Percentiles rank a stretch among this genome's conserved stretches.
phyloP scores from a whole-genome alignment of 2,113 vertebrate species.

The Aythya baeri region DNA sequence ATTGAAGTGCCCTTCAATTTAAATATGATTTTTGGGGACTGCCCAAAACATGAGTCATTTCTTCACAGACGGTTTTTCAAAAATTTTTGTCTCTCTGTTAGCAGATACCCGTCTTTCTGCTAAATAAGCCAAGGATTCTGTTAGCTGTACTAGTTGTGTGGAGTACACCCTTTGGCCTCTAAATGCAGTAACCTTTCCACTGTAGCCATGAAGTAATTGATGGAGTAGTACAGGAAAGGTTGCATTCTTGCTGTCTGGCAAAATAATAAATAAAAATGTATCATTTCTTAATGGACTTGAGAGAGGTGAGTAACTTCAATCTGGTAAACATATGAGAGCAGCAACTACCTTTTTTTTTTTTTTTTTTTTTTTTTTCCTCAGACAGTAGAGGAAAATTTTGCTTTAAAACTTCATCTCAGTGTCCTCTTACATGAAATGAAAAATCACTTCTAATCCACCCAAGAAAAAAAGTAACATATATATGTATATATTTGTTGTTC shows the following conservation, averaged over 20 bases:
- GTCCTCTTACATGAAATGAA: not conserved
- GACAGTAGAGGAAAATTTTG: conserved; percentile 3
- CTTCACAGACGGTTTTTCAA: conserved; percentile 32
- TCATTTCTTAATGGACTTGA: conserved; percentile 48
- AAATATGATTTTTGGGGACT: not conserved
- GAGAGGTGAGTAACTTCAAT: conserved; percentile 46
- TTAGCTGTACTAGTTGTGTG: not conserved
- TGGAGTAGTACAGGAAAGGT: conserved; percentile 30
- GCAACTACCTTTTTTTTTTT: not conserved
- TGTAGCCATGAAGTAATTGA: conserved; percentile 45
- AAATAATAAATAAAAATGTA: conserved; percentile 49
- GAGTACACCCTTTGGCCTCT: conserved; percentile 8
- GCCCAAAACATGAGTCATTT: not conserved
- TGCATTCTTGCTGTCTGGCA: conserved; percentile 43
- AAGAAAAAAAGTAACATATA: not conserved
- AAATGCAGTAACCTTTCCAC: conserved; percentile 7
- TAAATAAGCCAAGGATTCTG: not conserved
- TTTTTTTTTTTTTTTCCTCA: not conserved
- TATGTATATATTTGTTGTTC: not conserved
- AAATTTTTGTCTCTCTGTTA: conserved; percentile 23
- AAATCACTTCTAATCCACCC: not conserved
- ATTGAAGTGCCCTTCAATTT: not conserved
- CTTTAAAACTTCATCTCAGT: conserved; percentile 34
- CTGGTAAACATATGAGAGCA: conserved; percentile 38
- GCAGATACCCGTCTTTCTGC: not conserved